A percentile compares a stretch with the other conserved stretches of the same genome.
phyloP scores from a whole-genome alignment of 2,888 invertebrate species.

The Amiota mariae region DNA sequence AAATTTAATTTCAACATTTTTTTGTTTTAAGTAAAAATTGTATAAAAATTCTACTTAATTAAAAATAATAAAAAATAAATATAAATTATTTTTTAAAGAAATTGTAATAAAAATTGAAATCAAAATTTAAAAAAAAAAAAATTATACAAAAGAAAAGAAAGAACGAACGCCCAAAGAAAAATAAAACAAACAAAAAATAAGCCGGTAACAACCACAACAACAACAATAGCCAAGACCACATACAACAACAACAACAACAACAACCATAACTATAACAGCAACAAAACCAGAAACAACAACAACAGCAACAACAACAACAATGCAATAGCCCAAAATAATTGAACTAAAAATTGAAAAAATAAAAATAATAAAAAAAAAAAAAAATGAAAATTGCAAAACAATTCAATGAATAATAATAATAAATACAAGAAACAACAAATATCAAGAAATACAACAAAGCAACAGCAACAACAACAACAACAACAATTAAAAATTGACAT shows the following conservation, averaged over 20 bases:
- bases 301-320: constrained; percentile 46
- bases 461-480: constrained; percentile 1
- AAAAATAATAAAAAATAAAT: neutral
- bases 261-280: constrained; percentile 33
- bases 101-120: constrained; percentile 4
- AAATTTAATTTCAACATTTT: constrained; percentile 1
- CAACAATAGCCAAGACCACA: constrained; percentile 54
- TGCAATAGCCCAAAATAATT: constrained; percentile 64
- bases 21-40: neutral
- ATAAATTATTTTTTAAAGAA: constrained; percentile 7
- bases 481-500: neutral
- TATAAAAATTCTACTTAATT: no score
- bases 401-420: constrained; percentile 51
- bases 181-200: constrained; percentile 8
- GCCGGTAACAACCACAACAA: constrained; percentile 6
- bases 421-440: neutral
- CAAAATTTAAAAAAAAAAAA: neutral
- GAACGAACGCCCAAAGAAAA: constrained; percentile 12
- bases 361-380: constrained; percentile 29
- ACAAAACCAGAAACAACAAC: constrained; percentile 34
- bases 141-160: neutral
- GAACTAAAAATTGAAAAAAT: constrained; percentile 60
- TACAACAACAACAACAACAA: constrained; percentile 29
- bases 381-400: no score
- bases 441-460: neutral